Percentiles rank a stretch among this genome's conserved stretches.
phyloP scores from a whole-genome alignment of 2,113 vertebrate species.

The Festucalex cinctus region DNA sequence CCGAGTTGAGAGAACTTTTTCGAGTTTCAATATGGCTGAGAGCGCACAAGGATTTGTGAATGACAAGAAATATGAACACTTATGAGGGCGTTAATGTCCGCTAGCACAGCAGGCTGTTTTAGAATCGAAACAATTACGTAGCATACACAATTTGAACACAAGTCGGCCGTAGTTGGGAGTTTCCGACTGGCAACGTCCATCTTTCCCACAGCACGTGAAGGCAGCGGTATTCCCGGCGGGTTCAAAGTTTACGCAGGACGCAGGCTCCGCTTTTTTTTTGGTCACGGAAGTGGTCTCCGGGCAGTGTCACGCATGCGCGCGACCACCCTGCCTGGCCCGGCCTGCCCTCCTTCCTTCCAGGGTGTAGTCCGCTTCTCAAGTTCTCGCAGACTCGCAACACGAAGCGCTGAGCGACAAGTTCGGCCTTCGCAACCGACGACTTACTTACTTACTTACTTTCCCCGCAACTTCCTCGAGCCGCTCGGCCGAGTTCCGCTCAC shows the following conservation, averaged over 20 bases:
- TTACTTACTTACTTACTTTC: too few relatives aligned
- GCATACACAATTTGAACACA: too few relatives aligned
- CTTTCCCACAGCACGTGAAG: too few relatives aligned
- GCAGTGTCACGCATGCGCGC: conserved; percentile 59
- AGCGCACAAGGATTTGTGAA: too few relatives aligned
- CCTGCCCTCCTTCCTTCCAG: conserved; percentile 11
- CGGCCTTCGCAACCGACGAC: neutral
- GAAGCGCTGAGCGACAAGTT: conserved; percentile 38
- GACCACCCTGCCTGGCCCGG: conserved; percentile 27
- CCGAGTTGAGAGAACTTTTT: too few relatives aligned
- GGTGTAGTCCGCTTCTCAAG: conserved; percentile 65
- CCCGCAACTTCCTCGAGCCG: neutral
- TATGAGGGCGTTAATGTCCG: too few relatives aligned
- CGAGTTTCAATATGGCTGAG: too few relatives aligned
- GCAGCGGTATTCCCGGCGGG: neutral
- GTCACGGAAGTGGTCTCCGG: neutral
- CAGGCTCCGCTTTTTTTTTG: neutral
- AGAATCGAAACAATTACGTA: too few relatives aligned
- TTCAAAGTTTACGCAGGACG: neutral
- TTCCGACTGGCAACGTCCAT: too few relatives aligned
- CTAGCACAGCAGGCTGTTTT: too few relatives aligned
- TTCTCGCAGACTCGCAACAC: conserved; percentile 66
- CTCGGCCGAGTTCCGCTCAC: neutral
- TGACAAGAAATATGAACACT: too few relatives aligned
- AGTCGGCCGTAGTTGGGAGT: too few relatives aligned